Conservation (phyloP, 2,888 invertebrate species). For the Aphodius sticticus region DNA sequence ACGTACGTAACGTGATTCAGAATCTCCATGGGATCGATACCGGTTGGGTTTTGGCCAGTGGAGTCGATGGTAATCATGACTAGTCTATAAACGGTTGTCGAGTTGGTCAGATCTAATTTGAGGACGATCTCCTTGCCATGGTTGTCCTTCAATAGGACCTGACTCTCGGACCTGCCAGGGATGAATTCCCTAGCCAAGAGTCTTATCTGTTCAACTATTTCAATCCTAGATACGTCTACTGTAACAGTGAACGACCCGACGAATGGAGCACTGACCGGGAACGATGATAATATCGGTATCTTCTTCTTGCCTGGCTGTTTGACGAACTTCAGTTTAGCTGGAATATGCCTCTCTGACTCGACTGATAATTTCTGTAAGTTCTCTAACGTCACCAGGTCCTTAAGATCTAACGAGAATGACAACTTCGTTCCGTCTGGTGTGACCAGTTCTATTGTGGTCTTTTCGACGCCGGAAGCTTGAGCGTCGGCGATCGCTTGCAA, state of each 20-base stretch:
- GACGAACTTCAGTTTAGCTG: not conserved
- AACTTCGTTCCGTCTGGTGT: slow-evolving; percentile 1
- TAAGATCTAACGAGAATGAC: slow-evolving; percentile 12
- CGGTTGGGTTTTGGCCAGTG: slow-evolving; percentile 4
- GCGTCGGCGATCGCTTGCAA: slow-evolving; percentile 11
- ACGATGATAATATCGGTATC: not conserved
- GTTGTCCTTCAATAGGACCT: not conserved
- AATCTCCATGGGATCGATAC: slow-evolving; percentile 6
- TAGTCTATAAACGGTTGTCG: slow-evolving; percentile 6
- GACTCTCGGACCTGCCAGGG: not conserved
- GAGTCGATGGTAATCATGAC: slow-evolving; percentile 12
- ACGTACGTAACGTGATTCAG: slow-evolving; percentile 5
- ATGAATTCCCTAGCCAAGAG: not conserved
- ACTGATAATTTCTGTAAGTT: slow-evolving; percentile 25
- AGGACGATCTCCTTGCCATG: not conserved
- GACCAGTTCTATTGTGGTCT: not conserved
- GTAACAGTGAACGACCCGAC: slow-evolving; percentile 8
- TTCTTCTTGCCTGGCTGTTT: not conserved
- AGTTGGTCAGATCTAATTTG: slow-evolving; percentile 8
- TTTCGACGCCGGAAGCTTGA: not conserved
- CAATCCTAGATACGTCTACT: not conserved
- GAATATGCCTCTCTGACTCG: slow-evolving; percentile 21
- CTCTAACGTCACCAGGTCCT: slow-evolving; percentile 9
- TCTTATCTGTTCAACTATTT: not conserved
- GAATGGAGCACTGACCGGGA: slow-evolving; percentile 9